phyloP scores from a whole-genome alignment of 2,888 invertebrate genomes.

The Tipula confusa region DNA sequence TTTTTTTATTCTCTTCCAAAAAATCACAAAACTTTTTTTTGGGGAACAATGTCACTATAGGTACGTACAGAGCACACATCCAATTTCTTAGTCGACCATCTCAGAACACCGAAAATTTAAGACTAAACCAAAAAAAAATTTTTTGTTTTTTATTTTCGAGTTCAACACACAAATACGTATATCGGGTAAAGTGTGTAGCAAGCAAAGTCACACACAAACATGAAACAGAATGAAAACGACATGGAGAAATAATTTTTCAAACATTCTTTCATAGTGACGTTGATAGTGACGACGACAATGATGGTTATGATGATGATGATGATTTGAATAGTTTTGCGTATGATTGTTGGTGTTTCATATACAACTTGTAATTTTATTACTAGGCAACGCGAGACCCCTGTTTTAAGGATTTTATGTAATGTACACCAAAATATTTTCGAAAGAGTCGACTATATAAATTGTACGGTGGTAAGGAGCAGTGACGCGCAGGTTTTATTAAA shows the following conservation, averaged over 20 bases:
- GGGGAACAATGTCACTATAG: neutral
- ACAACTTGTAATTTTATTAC: neutral
- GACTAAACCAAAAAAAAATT: neutral
- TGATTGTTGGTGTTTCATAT: neutral
- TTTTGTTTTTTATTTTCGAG: neutral
- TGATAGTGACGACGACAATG: neutral
- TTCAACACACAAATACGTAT: neutral
- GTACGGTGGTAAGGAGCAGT: neutral
- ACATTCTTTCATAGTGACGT: neutral
- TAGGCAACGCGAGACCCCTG: conserved; percentile 12
- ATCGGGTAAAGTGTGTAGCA: neutral
- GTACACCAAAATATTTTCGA: neutral
- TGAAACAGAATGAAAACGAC: conserved; percentile 3
- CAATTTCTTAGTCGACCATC: neutral
- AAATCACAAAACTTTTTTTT: neutral
- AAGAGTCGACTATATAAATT: neutral
- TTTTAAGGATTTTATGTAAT: neutral
- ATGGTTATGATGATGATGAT: neutral
- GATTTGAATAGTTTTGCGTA: conserved; percentile 8
- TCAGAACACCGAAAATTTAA: conserved; percentile 8
- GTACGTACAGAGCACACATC: neutral
- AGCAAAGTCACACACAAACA: neutral
- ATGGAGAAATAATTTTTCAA: neutral
- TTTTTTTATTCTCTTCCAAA: neutral
- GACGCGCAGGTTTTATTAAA: neutral